phyloP scores from a whole-genome alignment of 2,113 vertebrate genomes.

The Trematomus loennbergii region DNA sequence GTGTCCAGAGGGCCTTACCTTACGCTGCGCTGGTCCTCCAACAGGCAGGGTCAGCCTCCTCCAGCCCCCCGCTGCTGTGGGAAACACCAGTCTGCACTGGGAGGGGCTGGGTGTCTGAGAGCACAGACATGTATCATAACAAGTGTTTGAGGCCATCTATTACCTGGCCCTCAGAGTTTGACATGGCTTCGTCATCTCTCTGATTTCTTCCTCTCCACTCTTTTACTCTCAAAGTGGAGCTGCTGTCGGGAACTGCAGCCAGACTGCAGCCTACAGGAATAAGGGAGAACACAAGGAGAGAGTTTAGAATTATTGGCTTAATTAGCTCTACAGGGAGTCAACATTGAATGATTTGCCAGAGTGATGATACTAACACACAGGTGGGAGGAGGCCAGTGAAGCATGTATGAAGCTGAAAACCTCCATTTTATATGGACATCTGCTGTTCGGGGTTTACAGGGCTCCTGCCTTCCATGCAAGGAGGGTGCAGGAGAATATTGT shows the following conservation, averaged over 20 bases:
- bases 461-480: conserved; percentile 14
- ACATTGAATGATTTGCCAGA: conserved; percentile 63
- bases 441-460: conserved; percentile 47
- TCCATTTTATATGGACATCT: conserved; percentile 24
- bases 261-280: conserved; percentile 38
- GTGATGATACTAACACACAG: conserved; percentile 56
- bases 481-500: conserved; percentile 38
- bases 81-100: conserved; percentile 31
- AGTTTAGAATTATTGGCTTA: conserved; percentile 66
- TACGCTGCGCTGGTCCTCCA: conserved; percentile 33
- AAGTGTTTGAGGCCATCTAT: conserved; percentile 49
- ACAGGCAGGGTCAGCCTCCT: conserved; percentile 23
- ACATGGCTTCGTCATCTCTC: conserved; percentile 39
- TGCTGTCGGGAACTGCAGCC: neutral
- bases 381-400: conserved; percentile 58
- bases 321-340: conserved; percentile 68
- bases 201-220: conserved; percentile 17
- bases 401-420: conserved; percentile 54
- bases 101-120: conserved; percentile 33
- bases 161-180: conserved; percentile 14
- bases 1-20: conserved; percentile 21
- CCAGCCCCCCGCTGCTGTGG: conserved; percentile 14
- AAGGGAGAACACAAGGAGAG: conserved; percentile 28
- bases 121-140: conserved; percentile 57
- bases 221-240: conserved; percentile 26